Base-by-base conservation (phyloP, 2,113 vertebrate genomes). In the Dicaeum eximium region DNA sequence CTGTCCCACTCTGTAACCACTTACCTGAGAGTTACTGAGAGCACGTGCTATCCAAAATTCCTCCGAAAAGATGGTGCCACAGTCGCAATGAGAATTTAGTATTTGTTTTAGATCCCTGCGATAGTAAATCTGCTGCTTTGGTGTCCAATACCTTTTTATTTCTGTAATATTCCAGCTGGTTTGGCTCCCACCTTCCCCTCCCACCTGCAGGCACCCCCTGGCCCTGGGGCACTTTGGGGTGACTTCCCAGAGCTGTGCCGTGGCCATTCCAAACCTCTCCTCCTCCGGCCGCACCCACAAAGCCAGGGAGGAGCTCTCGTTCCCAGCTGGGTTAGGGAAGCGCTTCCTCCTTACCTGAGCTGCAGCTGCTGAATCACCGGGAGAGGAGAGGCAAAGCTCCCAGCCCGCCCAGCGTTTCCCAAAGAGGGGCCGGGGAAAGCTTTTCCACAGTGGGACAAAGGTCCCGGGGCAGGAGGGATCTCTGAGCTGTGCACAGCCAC, bases 401-500 rank as follows among this genome's bases (percentile, higher is more conserved):
- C 13, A 12, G 13, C 12, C 38, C 10, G 1, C 21, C 13, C 6
- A n/a, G 28, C 9, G 5, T 58, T 88, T 69, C 27, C 66, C 4
- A 3, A 51, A 65, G 62, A 73, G 22, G 50, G 9, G 20, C 57
- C 48, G 17, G 25, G 75, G 50, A 53, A 69, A 92, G 37, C 24
- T 60, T 65, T 81, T 60, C 47, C 69, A 37, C 61, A 25, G 54
- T 1, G 57, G 65, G 28, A 72, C 33, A 54, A 27, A 21, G 2
- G 24, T 22, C 45, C 75, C 60, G 8, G 51, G 65, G 74, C 66
- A 67, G 5, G 38, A 75, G 81, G 85, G 93, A 88, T 40, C 61
- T 88, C 42, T 54, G 45, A 16, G 65, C 90, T 51, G 78, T 48
- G 78, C 92, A 72, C 70, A 64, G 93, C 84, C 80, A 33, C 30